These are phyloP conservation scores for Pseudolaguvia tuberculata DNA, from an alignment of 2,113 vertebrate species.

Conservation along the genomic window DNA sequence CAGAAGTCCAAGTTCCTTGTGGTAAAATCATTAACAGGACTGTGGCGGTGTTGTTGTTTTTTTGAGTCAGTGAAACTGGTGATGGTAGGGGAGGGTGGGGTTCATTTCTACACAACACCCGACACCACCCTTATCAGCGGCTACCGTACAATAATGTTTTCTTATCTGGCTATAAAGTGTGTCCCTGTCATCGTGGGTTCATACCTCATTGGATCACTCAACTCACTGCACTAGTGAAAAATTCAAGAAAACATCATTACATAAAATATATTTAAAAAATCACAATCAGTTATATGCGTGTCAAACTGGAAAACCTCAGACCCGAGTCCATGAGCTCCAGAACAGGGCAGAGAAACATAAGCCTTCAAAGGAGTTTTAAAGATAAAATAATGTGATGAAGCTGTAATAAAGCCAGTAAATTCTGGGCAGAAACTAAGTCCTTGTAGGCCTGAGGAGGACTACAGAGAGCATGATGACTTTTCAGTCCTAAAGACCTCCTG, in stretches of 20 bases:
- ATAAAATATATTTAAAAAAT: neutral
- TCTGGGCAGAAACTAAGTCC: constrained; percentile 46
- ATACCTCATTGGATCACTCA: constrained; percentile 42
- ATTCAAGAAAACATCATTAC: neutral
- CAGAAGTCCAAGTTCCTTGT: constrained; percentile 2
- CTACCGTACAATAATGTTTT: neutral
- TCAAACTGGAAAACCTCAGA: too few relatives aligned
- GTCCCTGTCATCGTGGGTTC: neutral
- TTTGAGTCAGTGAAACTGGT: neutral
- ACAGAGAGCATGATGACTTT: constrained; percentile 54
- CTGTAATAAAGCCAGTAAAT: constrained; percentile 57
- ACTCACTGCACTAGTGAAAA: neutral
- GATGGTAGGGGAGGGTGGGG: neutral
- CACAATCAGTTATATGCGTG: constrained; percentile 33
- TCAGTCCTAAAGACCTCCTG: constrained; percentile 51
- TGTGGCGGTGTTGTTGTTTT: neutral
- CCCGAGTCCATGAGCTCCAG: constrained; percentile 33
- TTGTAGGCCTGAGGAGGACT: constrained; percentile 53
- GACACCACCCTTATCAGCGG: constrained; percentile 24
- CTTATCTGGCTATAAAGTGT: constrained; percentile 22
- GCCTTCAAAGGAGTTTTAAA: constrained; percentile 6
- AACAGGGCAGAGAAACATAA: constrained; percentile 41
- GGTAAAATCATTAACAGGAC: constrained; percentile 39
- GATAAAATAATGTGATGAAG: constrained; percentile 39
- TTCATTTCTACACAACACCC: constrained; percentile 18